Evolutionary conservation across 2,113 vertebrate species (phyloP), one percentile per base, ranked within the genome.

Genomic region (Lepisosteus osseus): DNA sequence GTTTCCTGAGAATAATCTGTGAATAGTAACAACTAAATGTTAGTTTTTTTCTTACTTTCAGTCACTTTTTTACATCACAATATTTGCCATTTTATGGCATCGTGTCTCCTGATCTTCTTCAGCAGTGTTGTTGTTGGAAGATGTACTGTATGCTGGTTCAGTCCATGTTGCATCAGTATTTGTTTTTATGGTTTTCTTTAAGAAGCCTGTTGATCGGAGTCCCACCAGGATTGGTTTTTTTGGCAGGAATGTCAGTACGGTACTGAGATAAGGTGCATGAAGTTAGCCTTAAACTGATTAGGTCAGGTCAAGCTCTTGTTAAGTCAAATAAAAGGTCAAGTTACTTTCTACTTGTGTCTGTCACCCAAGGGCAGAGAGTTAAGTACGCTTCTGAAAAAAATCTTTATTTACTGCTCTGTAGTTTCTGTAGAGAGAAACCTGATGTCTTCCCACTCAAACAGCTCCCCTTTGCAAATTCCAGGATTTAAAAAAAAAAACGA

Each of bases 281-380:
- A 47, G 76, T 74, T 74, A 76, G 76, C 79, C 69, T 59, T 67
- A 75, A 78, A 72, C 71, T 78, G 74, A 80, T 80, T 80, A 75
- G 80, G 78, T 78, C 78, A 78, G 77, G 80, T 77, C 80, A 82
- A 74, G 71, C 76, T 76, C 78, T 79, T 82, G 80, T 82, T 82
- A 76, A 76, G 80, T 79, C 74, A 82, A 77, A 82, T 76, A 75
- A 75, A 79, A 77, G 78, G 80, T 78, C 80, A 82, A 78, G 73
- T 74, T 72, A 77, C 78, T 79, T 76, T 79, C 72, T 77, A 74
- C 76, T 82, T 78, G 76, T 74, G 68, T 76, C 61, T 79, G 75
- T 77, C 80, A 78, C 80, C 77, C 72, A 67, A 79, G 80, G 77
- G 69, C 71, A 72, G 71, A 68, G 72, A 61, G 73, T 73, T 77